Conservation (phyloP, 92 coral and sea anemone species). For the Phenganax stokvisi region DNA sequence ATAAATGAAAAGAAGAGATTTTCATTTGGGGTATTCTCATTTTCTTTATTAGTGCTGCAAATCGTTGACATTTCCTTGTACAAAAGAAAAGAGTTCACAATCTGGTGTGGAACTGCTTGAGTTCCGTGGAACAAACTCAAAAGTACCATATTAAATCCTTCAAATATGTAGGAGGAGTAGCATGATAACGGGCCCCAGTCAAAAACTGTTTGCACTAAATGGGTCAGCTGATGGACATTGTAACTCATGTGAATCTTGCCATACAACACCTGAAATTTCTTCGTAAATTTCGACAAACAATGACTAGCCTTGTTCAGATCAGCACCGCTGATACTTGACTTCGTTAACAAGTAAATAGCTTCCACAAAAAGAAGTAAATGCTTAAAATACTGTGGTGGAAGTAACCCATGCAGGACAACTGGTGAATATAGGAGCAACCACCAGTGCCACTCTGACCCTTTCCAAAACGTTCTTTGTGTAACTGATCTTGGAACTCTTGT, state of each 20-base stretch:
- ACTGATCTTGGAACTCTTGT: constrained; percentile 15
- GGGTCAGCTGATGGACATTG: constrained; percentile 31
- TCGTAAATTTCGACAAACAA: constrained; percentile 8
- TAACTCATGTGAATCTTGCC: neutral
- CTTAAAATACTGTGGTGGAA: constrained; percentile 44
- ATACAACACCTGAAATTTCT: neutral
- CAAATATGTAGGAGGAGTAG: constrained; percentile 24
- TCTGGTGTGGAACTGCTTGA: constrained; percentile 29
- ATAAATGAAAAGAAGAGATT: neutral
- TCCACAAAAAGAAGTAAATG: constrained; percentile 52
- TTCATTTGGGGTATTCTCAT: neutral
- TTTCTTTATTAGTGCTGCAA: neutral
- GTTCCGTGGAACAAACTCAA: constrained; percentile 21
- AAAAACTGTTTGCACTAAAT: constrained; percentile 19
- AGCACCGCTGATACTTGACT: constrained; percentile 44
- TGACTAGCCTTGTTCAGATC: constrained; percentile 21
- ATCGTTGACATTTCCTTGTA: constrained; percentile 4
- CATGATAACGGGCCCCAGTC: constrained; percentile 27
- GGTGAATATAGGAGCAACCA: constrained; percentile 53
- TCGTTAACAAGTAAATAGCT: constrained; percentile 47
- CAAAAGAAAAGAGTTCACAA: constrained; percentile 10
- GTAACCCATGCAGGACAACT: constrained; percentile 43
- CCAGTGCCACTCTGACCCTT: constrained; percentile 45
- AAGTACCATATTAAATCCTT: constrained; percentile 13
- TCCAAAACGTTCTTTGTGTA: constrained; percentile 15